Conservation (phyloP, 2,113 vertebrate species). For the Halichoeres trimaculatus region DNA sequence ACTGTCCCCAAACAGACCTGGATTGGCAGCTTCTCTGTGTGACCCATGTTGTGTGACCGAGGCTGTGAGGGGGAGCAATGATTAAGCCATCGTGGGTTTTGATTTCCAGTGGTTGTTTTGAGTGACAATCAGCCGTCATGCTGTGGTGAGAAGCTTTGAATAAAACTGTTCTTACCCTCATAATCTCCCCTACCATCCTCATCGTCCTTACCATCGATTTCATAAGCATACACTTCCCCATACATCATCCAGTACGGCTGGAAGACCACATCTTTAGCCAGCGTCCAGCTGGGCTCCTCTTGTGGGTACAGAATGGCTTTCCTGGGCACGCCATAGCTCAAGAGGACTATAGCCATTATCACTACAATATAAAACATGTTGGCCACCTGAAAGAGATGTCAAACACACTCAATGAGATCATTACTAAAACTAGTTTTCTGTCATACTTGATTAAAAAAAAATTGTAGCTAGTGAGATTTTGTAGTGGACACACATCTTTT, state of each 20-base stretch:
- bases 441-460: neutral
- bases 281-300: conserved; percentile 91
- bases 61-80: conserved; percentile 27
- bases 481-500: neutral
- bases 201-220: conserved; percentile 94
- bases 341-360: conserved; percentile 96
- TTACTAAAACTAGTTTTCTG: neutral
- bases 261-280: conserved; percentile 96
- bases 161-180: conserved; percentile 49
- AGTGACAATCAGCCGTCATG: conserved; percentile 59
- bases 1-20: conserved; percentile 4
- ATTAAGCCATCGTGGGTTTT: conserved; percentile 40
- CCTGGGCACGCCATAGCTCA: conserved; percentile 97
- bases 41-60: conserved; percentile 22
- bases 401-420: neutral
- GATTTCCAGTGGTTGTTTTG: conserved; percentile 57
- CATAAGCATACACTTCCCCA: conserved; percentile 99
- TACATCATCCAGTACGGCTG: conserved; percentile 99
- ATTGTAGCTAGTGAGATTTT: rapidly evolving
- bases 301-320: conserved; percentile 96
- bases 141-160: conserved; percentile 41
- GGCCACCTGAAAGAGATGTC: conserved; percentile 88
- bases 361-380: conserved; percentile 99
- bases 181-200: conserved; percentile 63
- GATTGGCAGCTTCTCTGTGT: conserved; percentile 3